Base-by-base conservation (phyloP, 2,113 vertebrate genomes). In the Thunnus thynnus region DNA sequence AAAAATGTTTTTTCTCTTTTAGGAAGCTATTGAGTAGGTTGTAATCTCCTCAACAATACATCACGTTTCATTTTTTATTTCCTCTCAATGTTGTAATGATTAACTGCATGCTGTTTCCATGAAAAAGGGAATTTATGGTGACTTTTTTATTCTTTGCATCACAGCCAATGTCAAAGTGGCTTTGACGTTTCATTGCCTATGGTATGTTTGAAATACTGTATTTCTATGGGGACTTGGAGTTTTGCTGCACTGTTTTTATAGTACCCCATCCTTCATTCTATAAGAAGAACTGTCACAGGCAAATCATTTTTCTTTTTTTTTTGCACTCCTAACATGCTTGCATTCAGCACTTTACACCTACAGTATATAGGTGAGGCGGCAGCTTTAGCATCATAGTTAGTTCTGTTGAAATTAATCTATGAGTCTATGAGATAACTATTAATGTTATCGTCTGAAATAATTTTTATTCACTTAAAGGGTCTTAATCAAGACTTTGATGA, bases 181-280 rank as follows among this genome's bases (percentile, higher is more conserved):
- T 74, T 84, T 20, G 48, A 25, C 54, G 46, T 85, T 58, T 32
- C 16, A 63, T 25, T 41, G 6, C 22, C n/a, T 46, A 10, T 30
- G 13, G 13, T 17, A 20, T 22, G 8, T 9, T 41, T 41, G 7
- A 41, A 14, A n/a, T 25, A 68, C 16, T 20, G 7, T 14, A 44
- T 67, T 44, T 62, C 18, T 51, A 17, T 51, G 12, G 22, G 52
- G 14, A 27, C 25, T 50, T 67, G 4, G 3, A 27, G 16, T 27
- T 61, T 60, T 51, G 20, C 16, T 67, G 60, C 17, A 7, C 13
- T 46, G 36, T 25, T 72, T 80, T 61, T 72, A 62, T 22, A 56
- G 50, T 61, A 1, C 2, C 12, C 7, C 27, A 3, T 36, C 48
- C 27, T 76, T 44, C 51, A 61, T 58, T 47, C 61, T 30, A 67